phyloP scores from a whole-genome alignment of 2,888 invertebrate species.

The Dicyrtomina minuta region DNA sequence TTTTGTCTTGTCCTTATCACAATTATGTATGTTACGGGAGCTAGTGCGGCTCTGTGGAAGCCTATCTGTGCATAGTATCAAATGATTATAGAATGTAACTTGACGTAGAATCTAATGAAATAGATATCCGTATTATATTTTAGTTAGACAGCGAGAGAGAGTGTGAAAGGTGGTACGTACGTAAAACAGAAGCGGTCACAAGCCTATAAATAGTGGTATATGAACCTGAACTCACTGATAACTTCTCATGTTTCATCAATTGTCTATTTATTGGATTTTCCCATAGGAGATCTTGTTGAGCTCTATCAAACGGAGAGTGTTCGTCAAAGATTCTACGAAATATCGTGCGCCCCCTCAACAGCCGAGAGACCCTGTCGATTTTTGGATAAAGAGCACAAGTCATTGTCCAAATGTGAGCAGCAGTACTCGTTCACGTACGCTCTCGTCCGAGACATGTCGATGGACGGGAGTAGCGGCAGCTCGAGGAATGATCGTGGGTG shows the following conservation, averaged over 20 bases:
- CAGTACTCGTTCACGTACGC: conserved; percentile 82
- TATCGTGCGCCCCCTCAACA: conserved; percentile 72
- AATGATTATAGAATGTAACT: no score
- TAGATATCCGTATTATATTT: no score
- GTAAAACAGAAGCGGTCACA: no score
- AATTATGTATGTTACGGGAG: no score
- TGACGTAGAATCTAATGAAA: no score
- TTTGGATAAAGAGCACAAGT: conserved; percentile 69
- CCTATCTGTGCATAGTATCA: no score
- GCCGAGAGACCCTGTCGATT: conserved; percentile 73
- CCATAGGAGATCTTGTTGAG: conserved; percentile 50
- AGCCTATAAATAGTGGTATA: no score
- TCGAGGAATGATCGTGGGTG: conserved; percentile 61
- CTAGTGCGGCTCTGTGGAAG: no score
- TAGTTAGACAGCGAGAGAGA: no score
- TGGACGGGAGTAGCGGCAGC: conserved; percentile 58
- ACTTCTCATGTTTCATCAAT: conserved; percentile 17
- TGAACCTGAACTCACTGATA: neutral
- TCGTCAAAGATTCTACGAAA: conserved; percentile 70
- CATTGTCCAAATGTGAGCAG: conserved; percentile 77
- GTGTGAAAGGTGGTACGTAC: no score
- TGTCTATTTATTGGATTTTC: conserved; percentile 16
- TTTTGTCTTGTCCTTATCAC: no score
- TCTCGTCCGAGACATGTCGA: conserved; percentile 66
- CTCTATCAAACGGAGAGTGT: conserved; percentile 55